phyloP scores from a whole-genome alignment of 2,797 vertebrate genomes.

The Megaceryle alcyon region DNA sequence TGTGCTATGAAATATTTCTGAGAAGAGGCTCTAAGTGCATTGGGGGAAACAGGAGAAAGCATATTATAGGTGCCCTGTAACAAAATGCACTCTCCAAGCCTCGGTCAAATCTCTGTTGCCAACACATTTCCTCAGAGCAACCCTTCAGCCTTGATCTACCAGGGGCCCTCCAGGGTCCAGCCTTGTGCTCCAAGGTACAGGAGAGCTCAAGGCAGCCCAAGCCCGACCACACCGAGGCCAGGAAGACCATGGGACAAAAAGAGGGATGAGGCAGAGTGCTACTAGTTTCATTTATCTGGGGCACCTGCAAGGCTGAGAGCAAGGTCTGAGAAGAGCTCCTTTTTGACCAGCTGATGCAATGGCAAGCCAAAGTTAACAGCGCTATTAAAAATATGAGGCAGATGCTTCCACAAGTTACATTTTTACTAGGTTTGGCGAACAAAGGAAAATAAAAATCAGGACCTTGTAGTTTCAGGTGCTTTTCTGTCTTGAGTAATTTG shows the following conservation, averaged over 20 bases:
- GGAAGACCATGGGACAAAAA: not conserved
- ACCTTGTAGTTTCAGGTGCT: not conserved
- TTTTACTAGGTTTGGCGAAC: not conserved
- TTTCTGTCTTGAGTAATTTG: not conserved
- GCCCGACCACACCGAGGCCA: not conserved
- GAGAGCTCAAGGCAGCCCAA: not conserved
- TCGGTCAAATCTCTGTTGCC: not conserved
- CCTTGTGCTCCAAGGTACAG: not conserved
- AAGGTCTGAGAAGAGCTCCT: not conserved
- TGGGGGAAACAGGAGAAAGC: not conserved
- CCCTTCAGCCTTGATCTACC: not conserved
- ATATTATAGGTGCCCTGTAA: fast-evolving
- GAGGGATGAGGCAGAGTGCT: not conserved
- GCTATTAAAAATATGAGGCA: not conserved
- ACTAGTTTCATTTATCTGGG: not conserved
- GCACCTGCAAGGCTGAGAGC: not conserved
- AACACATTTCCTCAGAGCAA: not conserved
- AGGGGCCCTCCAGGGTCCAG: not conserved
- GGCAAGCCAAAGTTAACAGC: not conserved
- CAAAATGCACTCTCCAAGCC: not conserved
- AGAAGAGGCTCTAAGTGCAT: not conserved
- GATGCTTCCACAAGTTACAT: not conserved
- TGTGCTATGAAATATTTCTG: not conserved
- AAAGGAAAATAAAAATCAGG: not conserved
- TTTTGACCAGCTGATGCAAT: not conserved